phyloP scores from a whole-genome alignment of 2,797 vertebrate genomes.

The Sebastes taczanowskii region DNA sequence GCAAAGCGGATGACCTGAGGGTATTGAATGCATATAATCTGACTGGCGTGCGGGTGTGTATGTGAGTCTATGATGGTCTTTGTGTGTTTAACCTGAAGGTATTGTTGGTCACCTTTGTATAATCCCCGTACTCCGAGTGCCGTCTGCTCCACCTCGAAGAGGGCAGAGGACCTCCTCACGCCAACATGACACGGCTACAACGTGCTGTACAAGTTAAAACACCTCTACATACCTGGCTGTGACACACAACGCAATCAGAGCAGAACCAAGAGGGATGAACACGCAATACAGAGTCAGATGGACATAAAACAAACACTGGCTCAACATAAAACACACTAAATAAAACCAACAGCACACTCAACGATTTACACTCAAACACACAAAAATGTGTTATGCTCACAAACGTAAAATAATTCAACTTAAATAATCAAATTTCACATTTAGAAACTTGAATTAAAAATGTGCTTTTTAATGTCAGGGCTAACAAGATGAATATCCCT shows the following conservation, averaged over 20 bases:
- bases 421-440: rapidly evolving
- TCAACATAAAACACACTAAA: background rate
- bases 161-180: slow-evolving; percentile 13
- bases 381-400: background rate
- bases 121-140: slow-evolving; percentile 28
- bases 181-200: background rate
- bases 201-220: background rate
- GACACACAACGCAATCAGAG: background rate
- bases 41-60: slow-evolving; percentile 7
- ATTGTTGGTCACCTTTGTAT: slow-evolving; percentile 48
- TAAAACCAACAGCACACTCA: background rate
- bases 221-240: background rate
- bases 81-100: slow-evolving; percentile 49
- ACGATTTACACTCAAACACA: background rate
- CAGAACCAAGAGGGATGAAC: background rate
- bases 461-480: background rate
- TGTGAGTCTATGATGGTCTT: background rate
- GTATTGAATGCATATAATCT: slow-evolving; percentile 56
- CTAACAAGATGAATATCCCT: background rate
- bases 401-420: background rate
- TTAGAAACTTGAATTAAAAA: background rate
- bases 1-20: slow-evolving; percentile 48
- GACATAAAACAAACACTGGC: background rate
- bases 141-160: slow-evolving; percentile 24
- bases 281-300: background rate